Conservation (phyloP, 1,140 invertebrate species). For the Atopsyche davidsoni region DNA sequence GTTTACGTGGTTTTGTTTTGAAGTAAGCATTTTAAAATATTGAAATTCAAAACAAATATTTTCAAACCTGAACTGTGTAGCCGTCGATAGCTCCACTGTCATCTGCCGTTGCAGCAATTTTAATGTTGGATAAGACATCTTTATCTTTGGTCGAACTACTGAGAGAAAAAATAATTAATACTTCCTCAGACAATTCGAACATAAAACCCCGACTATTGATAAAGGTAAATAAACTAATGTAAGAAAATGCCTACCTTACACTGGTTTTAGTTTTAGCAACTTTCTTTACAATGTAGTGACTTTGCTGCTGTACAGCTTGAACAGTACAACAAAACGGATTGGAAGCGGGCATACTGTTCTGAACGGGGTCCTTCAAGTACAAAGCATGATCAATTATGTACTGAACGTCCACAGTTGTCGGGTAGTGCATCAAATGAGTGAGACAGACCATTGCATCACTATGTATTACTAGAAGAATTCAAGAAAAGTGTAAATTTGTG, state of each 20-base stretch:
- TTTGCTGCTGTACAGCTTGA: not conserved
- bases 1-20: no score
- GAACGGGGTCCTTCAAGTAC: constrained; percentile 22
- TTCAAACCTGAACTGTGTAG: constrained; percentile 11
- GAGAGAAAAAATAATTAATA: no score
- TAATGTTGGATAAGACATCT: constrained; percentile 12
- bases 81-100: constrained; percentile 19
- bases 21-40: not conserved
- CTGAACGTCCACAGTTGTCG: constrained; percentile 23
- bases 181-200: no score
- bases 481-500: no score
- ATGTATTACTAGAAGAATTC: constrained; percentile 19
- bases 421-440: constrained; percentile 25
- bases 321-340: constrained; percentile 13
- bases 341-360: constrained; percentile 14
- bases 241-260: constrained; percentile 2
- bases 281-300: no score
- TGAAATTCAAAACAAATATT: not conserved
- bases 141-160: constrained; percentile 5
- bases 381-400: constrained; percentile 27
- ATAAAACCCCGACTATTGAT: not conserved
- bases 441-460: constrained; percentile 20
- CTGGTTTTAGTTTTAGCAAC: constrained; percentile 3
- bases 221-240: not conserved
- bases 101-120: constrained; percentile 18